phyloP scores from a whole-genome alignment of 2,888 invertebrate species.

The Periphyllus acericola region DNA sequence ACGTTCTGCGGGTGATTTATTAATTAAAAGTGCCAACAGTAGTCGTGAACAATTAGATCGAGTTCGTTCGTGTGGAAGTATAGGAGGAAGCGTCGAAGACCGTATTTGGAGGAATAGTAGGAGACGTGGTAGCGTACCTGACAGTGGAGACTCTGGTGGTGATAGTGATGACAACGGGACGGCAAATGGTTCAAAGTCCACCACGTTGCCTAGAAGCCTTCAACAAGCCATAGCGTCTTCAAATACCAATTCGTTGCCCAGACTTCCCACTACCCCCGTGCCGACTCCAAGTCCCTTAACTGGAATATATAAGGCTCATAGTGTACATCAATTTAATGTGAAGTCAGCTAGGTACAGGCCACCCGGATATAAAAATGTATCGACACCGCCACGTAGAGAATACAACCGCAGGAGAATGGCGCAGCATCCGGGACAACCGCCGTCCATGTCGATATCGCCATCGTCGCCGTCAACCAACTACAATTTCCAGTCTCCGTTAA shows the following conservation, averaged over 20 bases:
- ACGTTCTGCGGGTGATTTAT: constrained; percentile 83
- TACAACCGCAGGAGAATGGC: constrained; percentile 68
- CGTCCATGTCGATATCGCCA: constrained; percentile 21
- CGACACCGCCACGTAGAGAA: constrained; percentile 72
- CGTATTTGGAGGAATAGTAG: constrained; percentile 66
- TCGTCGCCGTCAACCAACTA: constrained; percentile 3
- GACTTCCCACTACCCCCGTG: constrained; percentile 74
- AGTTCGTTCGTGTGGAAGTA: constrained; percentile 84
- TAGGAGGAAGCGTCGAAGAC: constrained; percentile 77
- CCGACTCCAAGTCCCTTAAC: constrained; percentile 65
- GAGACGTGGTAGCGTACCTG: constrained; percentile 73
- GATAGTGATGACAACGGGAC: constrained; percentile 72
- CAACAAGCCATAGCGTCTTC: constrained; percentile 68
- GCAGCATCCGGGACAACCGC: constrained; percentile 7
- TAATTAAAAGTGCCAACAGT: constrained; percentile 82
- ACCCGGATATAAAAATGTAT: constrained; percentile 75
- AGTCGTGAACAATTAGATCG: constrained; percentile 80
- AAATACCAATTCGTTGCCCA: constrained; percentile 80
- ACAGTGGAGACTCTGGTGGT: constrained; percentile 69
- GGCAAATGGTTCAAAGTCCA: constrained; percentile 67
- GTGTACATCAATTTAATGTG: constrained; percentile 74
- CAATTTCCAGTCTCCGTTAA: constrained; percentile 38
- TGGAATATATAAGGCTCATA: constrained; percentile 74
- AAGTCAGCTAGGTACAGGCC: constrained; percentile 89
- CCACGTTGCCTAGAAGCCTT: constrained; percentile 75